Conservation (phyloP, 64 coral and sea anemone species). For the Trachythela sp. region DNA sequence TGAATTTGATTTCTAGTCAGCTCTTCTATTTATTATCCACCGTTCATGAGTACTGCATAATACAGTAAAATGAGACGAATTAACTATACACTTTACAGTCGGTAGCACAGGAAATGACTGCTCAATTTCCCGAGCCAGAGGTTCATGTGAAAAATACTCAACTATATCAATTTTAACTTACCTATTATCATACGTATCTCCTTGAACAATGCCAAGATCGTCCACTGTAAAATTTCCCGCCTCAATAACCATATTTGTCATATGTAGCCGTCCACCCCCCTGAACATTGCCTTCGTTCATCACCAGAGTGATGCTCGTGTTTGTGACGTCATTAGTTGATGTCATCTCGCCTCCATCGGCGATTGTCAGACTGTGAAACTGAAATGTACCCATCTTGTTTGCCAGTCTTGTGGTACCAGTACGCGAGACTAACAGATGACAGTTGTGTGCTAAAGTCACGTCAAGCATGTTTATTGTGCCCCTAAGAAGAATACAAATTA, state of each 20-base stretch:
- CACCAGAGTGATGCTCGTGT: constrained; percentile 42
- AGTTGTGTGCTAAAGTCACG: constrained; percentile 66
- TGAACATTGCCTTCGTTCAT: constrained; percentile 51
- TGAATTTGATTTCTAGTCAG: no score
- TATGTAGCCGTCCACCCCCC: constrained; percentile 69
- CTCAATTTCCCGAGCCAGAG: no score
- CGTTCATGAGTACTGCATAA: no score
- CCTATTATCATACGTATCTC: constrained; percentile 60
- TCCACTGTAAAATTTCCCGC: constrained; percentile 75
- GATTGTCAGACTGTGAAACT: constrained; percentile 63
- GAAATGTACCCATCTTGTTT: constrained; percentile 44
- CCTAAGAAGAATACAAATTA: constrained; percentile 21
- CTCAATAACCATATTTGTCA: constrained; percentile 61
- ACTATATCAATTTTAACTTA: no score
- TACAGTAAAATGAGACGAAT: no score
- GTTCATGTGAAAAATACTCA: background rate
- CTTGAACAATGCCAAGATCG: constrained; percentile 70
- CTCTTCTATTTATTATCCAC: no score
- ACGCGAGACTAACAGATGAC: constrained; percentile 62
- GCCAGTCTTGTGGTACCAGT: constrained; percentile 72
- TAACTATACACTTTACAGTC: background rate
- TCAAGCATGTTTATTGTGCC: constrained; percentile 66
- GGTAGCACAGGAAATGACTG: no score
- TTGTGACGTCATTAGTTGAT: constrained; percentile 62
- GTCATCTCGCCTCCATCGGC: constrained; percentile 88